phyloP scores from a whole-genome alignment of 1,140 invertebrate species.

The Zophobas atratus region DNA sequence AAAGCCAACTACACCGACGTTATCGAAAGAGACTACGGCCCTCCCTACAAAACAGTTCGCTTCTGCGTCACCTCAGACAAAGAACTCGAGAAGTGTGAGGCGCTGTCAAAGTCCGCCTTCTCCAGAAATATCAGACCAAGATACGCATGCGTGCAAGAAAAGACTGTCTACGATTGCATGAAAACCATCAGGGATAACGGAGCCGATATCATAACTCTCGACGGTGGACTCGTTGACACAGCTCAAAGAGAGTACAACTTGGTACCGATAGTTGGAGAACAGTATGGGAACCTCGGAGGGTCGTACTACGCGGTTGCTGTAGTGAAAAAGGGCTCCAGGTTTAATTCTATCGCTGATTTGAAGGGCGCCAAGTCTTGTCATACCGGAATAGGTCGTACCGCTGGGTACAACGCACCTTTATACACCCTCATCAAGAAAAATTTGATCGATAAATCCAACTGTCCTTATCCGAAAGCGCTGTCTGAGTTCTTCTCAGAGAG shows the following conservation, averaged over 20 bases:
- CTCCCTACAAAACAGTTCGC: constrained; percentile 70
- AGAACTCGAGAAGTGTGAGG: constrained; percentile 78
- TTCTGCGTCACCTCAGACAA: constrained; percentile 77
- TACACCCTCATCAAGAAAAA: constrained; percentile 68
- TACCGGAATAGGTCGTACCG: constrained; percentile 66
- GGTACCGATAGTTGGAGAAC: constrained; percentile 71
- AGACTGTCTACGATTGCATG: constrained; percentile 76
- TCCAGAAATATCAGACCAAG: constrained; percentile 81
- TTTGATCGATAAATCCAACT: constrained; percentile 67
- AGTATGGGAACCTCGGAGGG: constrained; percentile 69
- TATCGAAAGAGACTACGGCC: constrained; percentile 81
- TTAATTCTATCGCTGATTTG: constrained; percentile 67
- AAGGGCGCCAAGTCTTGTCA: constrained; percentile 75
- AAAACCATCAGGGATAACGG: constrained; percentile 74
- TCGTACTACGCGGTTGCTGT: constrained; percentile 72
- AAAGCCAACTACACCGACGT: constrained; percentile 84
- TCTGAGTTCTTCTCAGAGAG: constrained; percentile 70
- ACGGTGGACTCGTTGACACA: constrained; percentile 73
- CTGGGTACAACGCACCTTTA: constrained; percentile 73
- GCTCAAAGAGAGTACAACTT: constrained; percentile 71
- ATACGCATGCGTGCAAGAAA: constrained; percentile 76
- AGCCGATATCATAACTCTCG: constrained; percentile 77
- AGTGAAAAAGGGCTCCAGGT: constrained; percentile 69
- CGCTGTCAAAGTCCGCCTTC: constrained; percentile 77
- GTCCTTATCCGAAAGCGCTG: constrained; percentile 69